These are phyloP conservation scores for Melangyna quadrimaculata DNA, from an alignment of 2,888 invertebrate species.

Conservation along the genomic window DNA sequence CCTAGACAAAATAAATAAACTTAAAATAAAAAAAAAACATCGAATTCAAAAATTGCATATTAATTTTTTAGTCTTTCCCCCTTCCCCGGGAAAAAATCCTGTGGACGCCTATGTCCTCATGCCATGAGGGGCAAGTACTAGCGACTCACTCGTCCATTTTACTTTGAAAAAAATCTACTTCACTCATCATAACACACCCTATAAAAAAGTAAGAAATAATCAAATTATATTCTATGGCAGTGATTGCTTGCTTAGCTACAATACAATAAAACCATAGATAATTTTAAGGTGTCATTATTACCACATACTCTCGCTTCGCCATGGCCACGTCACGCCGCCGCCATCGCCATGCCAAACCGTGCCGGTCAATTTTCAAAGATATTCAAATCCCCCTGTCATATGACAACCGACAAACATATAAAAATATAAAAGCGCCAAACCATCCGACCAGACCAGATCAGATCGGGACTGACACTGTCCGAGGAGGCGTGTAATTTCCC, in stretches of 20 bases:
- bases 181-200: not conserved
- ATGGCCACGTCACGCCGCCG: not conserved
- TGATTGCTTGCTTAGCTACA: conserved; percentile 6
- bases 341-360: not conserved
- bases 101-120: no score
- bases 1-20: no score
- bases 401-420: conserved; percentile 60
- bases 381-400: conserved; percentile 68
- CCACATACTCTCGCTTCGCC: conserved; percentile 48
- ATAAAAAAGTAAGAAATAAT: not conserved
- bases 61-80: no score
- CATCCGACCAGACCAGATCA: conserved; percentile 29
- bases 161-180: no score
- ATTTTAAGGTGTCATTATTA: conserved; percentile 69
- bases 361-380: conserved; percentile 28
- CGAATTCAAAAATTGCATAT: no score
- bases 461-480: conserved; percentile 27
- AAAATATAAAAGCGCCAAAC: conserved; percentile 63
- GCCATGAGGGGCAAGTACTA: no score
- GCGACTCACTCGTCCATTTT: no score
- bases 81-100: no score
- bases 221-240: conserved; percentile 1
- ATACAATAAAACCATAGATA: conserved; percentile 51
- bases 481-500: conserved; percentile 62
- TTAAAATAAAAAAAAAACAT: no score